Conservation (phyloP, 2,888 invertebrate species). For the Philereme vetulata region DNA sequence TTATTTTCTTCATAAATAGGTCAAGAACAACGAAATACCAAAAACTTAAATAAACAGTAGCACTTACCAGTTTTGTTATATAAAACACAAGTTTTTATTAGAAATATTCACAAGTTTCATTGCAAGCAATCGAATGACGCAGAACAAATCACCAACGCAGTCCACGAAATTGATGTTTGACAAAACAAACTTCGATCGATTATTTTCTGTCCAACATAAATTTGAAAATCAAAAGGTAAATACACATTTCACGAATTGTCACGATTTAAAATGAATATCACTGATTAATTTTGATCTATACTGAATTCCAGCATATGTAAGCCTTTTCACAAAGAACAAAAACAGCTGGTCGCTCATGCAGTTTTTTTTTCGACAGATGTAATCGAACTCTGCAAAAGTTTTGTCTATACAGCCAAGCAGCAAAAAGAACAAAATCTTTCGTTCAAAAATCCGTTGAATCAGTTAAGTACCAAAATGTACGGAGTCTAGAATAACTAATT, state of each 20-base stretch:
- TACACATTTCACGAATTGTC: slow-evolving; percentile 65
- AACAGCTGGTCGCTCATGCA: slow-evolving; percentile 78
- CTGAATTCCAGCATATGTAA: slow-evolving; percentile 67
- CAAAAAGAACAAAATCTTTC: neutral
- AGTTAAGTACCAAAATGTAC: neutral
- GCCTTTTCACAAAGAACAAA: slow-evolving; percentile 65
- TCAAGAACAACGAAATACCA: neutral
- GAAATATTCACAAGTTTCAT: slow-evolving; percentile 34
- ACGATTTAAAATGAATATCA: slow-evolving; percentile 61
- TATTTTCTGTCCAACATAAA: slow-evolving; percentile 57
- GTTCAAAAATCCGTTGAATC: slow-evolving; percentile 10
- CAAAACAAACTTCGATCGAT: slow-evolving; percentile 72
- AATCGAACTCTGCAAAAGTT: slow-evolving; percentile 8
- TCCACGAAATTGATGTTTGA: slow-evolving; percentile 65
- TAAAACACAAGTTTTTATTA: slow-evolving; percentile 31
- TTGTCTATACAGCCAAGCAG: neutral
- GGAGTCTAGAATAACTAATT: neutral
- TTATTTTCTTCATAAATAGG: slow-evolving; percentile 1
- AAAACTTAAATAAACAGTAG: neutral
- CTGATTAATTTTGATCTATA: slow-evolving; percentile 79
- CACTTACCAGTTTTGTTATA: slow-evolving; percentile 46
- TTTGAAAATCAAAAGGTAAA: slow-evolving; percentile 57
- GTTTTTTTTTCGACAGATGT: slow-evolving; percentile 55
- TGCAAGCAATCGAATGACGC: slow-evolving; percentile 64
- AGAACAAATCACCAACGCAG: slow-evolving; percentile 66